Percentiles rank a stretch among this genome's conserved stretches.
Conservation (phyloP, 2,888 invertebrate species). For the Phymatocera aterrima region DNA sequence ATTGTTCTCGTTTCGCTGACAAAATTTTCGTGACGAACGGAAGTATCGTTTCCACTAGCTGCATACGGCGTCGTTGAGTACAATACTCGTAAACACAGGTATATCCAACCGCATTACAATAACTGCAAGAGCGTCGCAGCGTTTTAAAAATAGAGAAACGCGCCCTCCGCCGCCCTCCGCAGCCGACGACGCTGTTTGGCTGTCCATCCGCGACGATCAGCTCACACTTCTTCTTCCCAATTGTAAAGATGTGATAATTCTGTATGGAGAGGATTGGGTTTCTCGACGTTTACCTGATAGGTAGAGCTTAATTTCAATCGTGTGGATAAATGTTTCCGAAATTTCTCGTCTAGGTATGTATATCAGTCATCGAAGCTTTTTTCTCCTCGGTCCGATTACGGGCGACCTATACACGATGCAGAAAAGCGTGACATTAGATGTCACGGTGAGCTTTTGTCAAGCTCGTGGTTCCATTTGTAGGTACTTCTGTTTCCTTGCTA, state of each 20-base stretch:
- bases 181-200: conserved; percentile 5
- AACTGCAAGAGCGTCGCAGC: conserved; percentile 12
- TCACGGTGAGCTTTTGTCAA: neutral
- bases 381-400: neutral
- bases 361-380: neutral
- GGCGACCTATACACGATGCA: neutral
- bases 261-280: neutral
- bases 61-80: too few relatives aligned
- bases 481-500: too few relatives aligned
- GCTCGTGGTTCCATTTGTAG: too few relatives aligned
- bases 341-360: neutral
- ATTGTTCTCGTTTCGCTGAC: neutral
- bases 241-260: neutral
- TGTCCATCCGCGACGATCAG: conserved; percentile 8
- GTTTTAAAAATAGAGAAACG: conserved; percentile 19
- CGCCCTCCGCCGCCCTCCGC: neutral
- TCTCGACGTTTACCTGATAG: too few relatives aligned
- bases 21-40: neutral
- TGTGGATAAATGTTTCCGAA: too few relatives aligned
- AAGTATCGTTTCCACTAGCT: too few relatives aligned
- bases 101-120: neutral
- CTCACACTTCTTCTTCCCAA: conserved; percentile 8
- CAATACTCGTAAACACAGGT: neutral
- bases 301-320: too few relatives aligned
- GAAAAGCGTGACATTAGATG: neutral